Base-by-base conservation (phyloP, 2,888 invertebrate genomes). In the Limnephilus rhombicus region DNA sequence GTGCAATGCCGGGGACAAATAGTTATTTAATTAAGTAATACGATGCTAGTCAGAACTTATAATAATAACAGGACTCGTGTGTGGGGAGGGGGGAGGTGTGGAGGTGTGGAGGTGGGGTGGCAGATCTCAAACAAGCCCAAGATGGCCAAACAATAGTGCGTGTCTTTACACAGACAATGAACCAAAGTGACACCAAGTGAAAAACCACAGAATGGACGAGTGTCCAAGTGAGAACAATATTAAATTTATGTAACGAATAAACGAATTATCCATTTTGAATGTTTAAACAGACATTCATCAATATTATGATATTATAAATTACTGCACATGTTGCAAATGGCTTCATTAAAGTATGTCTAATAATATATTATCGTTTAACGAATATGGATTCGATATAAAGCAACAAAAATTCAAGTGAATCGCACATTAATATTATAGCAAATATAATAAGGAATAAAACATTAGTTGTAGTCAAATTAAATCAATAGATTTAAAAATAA, bases 41-140 rank as follows among this genome's bases (percentile, higher is more conserved):
- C 91, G 93, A 93, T 92, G 92, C 93, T 93, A 93, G 93, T 93
- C 93, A 93, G 31, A n/a, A 88, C 41, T 49, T 45, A 45, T 45
- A 29, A 86, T 29, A 49, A 45, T 49, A 49, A 86, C 18, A 86
- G 37, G 29, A 86, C 45, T 29, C 45, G 24, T 86, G 86, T 24
- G 29, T 49, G 24, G 1, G 31, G 1, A 31, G 31, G 31, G 31
- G 24, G 49, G 13, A 45, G 37, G 37, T 41, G 18, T 9, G 45
- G 11, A 7, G 85, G 37, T 85, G 34, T 53, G 53, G 18, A 7
- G 53, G 45, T 45, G 45, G 45, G 9, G 68, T 24, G 68, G 68
- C n/a, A 68, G 68, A 68, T 68, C 68, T 68, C 68, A 24, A 24
- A 68, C 68, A n/a, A n/a, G 24, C 86, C 34, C 24, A 83, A 86